These are phyloP conservation scores for Drosophila quadrilineata DNA, from an alignment of 1,140 invertebrate species.

Conservation along the genomic window DNA sequence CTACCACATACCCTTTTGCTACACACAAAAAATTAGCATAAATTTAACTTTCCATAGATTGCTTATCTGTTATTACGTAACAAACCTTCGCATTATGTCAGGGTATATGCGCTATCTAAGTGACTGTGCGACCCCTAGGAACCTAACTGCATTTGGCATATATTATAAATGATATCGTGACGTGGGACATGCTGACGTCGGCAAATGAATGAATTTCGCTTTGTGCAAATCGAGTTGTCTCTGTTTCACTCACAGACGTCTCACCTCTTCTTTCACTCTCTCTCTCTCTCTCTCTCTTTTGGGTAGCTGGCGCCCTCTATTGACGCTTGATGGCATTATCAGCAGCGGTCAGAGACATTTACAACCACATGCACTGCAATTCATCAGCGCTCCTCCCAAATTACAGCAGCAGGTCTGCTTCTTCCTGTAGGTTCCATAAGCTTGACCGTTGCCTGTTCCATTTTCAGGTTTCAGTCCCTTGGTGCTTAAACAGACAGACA, in stretches of 20 bases:
- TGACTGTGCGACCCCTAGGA: no score
- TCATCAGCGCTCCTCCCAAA: no score
- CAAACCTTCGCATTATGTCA: no score
- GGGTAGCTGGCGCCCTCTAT: no score
- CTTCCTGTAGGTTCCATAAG: neutral
- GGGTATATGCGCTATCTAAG: no score
- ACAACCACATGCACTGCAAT: no score
- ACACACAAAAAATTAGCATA: neutral
- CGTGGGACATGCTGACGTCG: conserved; percentile 48
- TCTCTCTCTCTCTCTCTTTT: neutral
- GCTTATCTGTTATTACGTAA: no score
- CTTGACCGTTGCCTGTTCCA: neutral
- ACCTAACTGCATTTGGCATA: neutral
- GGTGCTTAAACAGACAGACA: conserved; percentile 23
- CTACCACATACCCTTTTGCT: neutral
- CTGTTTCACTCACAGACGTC: no score
- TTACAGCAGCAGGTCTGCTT: neutral
- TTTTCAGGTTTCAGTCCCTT: neutral
- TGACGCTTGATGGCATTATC: no score
- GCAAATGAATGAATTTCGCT: conserved; percentile 46
- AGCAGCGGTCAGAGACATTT: no score
- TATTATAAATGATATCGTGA: conserved; percentile 40
- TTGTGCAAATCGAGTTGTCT: conserved; percentile 22
- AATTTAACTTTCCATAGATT: no score
- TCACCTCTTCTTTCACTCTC: neutral